Base-by-base conservation (phyloP, 2,797 vertebrate genomes). In the Manis javanica region DNA sequence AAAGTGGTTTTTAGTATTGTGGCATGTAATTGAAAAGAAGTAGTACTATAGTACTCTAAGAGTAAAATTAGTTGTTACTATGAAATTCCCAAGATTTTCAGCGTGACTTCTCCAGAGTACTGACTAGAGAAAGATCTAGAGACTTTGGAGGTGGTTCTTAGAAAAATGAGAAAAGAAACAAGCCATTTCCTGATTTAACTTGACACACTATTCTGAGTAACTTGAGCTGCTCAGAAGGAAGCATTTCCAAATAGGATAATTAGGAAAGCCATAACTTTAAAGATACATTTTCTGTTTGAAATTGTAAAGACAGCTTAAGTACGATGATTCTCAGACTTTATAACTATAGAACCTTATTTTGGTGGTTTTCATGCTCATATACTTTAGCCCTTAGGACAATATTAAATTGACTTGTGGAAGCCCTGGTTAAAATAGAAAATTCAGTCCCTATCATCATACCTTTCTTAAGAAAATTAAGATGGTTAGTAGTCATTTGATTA, bases 141-240 rank as follows among this genome's bases (percentile, higher is more conserved):
- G 53, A 78, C 8, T 92, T 87, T 42, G 24, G 57, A 93, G 57
- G 91, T 11, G 18, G 59, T 64, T 69, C 37, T 90, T 89, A 57
- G 64, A 64, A 84, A 92, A 95, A 94, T 23, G 64, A 72, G 37
- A 15, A 78, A 89, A 64, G 66, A 96, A 79, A 69, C 57, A 87
- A 68, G 18, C 4, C 82, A 61, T 23, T 91, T 92, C 49, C 23
- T 94, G 26, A 11, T 91, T 87, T 19, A 87, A 23, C 29, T 42
- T 82, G 23, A 74, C 42, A 39, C 13, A 74, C 7, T 49, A 13
- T 88, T 95, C 11, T 83, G 19, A 96, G 31, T 51, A 95, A 64
- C 55, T 37, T 63, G 49, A 91, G 15, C 87, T 92, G 77, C 34
- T 83, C 39, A 2, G 55, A 51, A 90, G 75, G 84, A 91, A 69